These are phyloP conservation scores for Ranitomeya imitator DNA, from an alignment of 2,113 vertebrate genomes.

Conservation along the genomic window DNA sequence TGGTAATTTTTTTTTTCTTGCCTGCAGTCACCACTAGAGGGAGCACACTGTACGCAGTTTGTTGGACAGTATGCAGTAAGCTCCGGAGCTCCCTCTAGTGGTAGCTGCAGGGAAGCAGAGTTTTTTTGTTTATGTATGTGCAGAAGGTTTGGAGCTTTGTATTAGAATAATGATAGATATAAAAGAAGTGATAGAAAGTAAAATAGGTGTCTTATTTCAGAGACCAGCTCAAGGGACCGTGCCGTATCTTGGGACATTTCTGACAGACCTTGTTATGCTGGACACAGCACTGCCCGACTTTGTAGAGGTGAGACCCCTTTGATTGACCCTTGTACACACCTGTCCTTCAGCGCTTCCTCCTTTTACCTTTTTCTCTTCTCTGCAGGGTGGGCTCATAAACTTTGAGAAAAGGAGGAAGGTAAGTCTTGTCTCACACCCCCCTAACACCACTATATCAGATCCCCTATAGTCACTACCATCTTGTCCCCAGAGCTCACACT, in stretches of 20 bases:
- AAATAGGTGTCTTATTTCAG: conserved; percentile 53
- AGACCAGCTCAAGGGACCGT: conserved; percentile 73
- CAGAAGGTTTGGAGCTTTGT: no score
- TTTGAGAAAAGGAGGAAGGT: conserved; percentile 90
- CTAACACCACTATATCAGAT: neutral
- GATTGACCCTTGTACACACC: no score
- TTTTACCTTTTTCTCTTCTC: conserved; percentile 21
- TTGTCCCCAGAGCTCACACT: conserved; percentile 24
- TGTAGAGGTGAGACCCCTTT: conserved; percentile 72
- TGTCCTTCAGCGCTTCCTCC: neutral
- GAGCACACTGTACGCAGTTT: no score
- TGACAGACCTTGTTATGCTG: conserved; percentile 87
- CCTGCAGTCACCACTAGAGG: no score
- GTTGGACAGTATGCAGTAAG: neutral
- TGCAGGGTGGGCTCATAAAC: conserved; percentile 83
- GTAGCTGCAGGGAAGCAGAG: neutral
- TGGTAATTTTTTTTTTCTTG: no score
- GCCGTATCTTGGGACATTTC: conserved; percentile 87
- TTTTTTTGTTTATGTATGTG: neutral
- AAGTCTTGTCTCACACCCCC: conserved; percentile 50
- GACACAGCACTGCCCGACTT: conserved; percentile 83
- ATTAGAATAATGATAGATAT: no score
- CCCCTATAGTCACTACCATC: neutral
- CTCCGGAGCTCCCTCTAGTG: neutral
- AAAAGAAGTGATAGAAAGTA: neutral